Evolutionary conservation across 2,888 invertebrate genomes (phyloP).

Genomic region (Drosophila ustulata): DNA sequence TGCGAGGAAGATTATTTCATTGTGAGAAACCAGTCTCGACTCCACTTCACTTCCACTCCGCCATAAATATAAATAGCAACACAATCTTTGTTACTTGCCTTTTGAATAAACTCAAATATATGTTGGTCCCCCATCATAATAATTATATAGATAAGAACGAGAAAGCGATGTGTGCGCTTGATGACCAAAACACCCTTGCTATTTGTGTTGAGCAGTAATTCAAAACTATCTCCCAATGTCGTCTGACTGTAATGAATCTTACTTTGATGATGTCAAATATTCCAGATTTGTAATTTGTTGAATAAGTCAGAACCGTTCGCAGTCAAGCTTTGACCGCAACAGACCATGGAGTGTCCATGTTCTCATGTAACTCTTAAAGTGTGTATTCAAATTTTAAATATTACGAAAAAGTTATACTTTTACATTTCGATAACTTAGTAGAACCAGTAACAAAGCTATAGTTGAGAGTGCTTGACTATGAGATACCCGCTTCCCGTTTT

Average conservation of each 20-base stretch:
- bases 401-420: too few relatives aligned
- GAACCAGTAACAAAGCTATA: too few relatives aligned
- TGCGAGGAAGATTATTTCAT: background rate
- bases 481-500: too few relatives aligned
- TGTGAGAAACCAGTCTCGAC: conserved; percentile 2
- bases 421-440: too few relatives aligned
- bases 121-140: conserved; percentile 2
- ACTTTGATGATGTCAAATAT: background rate
- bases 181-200: conserved; percentile 1
- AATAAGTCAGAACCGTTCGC: background rate
- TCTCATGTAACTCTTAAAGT: too few relatives aligned
- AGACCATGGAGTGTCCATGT: too few relatives aligned
- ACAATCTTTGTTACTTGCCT: conserved; percentile 8
- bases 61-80: background rate
- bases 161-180: background rate
- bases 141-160: conserved; percentile 8
- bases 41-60: background rate
- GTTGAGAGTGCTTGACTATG: too few relatives aligned
- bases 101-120: background rate
- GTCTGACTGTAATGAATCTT: background rate
- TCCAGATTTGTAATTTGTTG: background rate
- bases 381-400: too few relatives aligned
- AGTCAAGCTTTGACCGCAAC: background rate
- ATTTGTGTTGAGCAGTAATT: background rate
- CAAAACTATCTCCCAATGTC: background rate